phyloP scores from a whole-genome alignment of 2,888 invertebrate genomes.

The Chrysina gloriosa region DNA sequence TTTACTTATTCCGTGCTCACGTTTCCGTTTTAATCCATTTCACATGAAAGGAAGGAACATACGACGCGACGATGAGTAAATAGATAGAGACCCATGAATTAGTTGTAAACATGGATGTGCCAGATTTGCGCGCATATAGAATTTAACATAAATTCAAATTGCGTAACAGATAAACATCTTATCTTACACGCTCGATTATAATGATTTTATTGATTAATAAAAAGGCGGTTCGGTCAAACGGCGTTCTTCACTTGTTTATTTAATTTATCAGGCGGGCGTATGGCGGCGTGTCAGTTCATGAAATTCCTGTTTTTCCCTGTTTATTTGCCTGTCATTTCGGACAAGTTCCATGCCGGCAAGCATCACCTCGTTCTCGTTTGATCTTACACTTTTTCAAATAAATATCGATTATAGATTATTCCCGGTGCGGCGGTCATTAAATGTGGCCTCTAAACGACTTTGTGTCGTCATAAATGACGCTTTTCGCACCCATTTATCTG shows the following conservation, averaged over 20 bases:
- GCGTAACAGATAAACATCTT: constrained; percentile 33
- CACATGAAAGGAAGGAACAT: not conserved
- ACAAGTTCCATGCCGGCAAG: constrained; percentile 38
- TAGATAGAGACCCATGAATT: not conserved
- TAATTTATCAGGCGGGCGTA: constrained; percentile 38
- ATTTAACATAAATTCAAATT: constrained; percentile 35
- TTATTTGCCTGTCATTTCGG: constrained; percentile 42
- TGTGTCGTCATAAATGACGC: constrained; percentile 31
- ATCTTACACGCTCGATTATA: constrained; percentile 34
- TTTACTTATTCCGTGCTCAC: not conserved
- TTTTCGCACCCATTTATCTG: constrained; percentile 10
- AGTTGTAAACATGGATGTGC: constrained; percentile 32
- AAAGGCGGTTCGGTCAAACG: constrained; percentile 35
- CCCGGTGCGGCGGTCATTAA: constrained; percentile 23
- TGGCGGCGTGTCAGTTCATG: constrained; percentile 35
- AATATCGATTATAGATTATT: constrained; percentile 39
- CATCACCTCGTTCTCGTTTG: constrained; percentile 38
- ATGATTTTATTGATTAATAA: constrained; percentile 37
- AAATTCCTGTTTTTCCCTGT: constrained; percentile 39
- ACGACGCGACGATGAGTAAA: too few relatives aligned
- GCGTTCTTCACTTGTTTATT: constrained; percentile 30
- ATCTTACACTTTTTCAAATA: constrained; percentile 39
- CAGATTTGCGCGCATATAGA: constrained; percentile 29
- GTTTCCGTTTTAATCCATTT: not conserved
- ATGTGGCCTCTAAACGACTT: constrained; percentile 31